Base-by-base conservation (phyloP, 2,888 invertebrate species). In the Eupelmus urozonus region DNA sequence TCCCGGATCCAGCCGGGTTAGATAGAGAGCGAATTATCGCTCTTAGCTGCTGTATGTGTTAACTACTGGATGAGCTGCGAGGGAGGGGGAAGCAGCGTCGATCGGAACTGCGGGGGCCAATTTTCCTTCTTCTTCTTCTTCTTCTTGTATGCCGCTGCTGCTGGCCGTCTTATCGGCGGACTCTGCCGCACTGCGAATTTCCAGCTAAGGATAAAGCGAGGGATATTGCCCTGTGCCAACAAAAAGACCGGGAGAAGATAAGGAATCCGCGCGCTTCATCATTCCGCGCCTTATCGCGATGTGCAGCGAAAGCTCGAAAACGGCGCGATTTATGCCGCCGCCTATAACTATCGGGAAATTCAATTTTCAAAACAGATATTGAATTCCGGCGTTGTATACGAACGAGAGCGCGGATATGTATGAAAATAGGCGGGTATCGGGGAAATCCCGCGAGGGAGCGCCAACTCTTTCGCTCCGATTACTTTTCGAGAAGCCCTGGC, bases 181-280 rank as follows among this genome's bases (percentile, higher is more conserved):
- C 49, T 23, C 45, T 76, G 55, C 69, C 67, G 69, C 62, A 76
- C 62, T 69, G 74, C 74, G 73, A 74, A 74, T 27, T 59, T 59
- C n/a, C 34, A 25, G 55, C 72, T n/a, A 18, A 18, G 7, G 63
- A 1, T 9, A 16, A 42, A 65, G 45, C 65, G 23, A 29, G 51
- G 60, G 75, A 75, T 67, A 60, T 42, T 53, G 53, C 60, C n/a
- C n/a, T 49, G 51, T 67, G 75, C 75, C 75, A 75, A 75, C 67
- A 27, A 57, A 67, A 53, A 67, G 45, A 42, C 60, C 20, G 18
- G 13, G 16, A 13, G 2, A 45, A 45, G 45, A 65, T 73, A 73
- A 63, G 42, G 25, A 73, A 34, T 55, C 29, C 23, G 20, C 57
- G 11, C 49, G 65, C 49, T 57, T 59, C 59, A 49, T 65, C 66